Conservation (phyloP, 2,113 vertebrate genomes). For the Blennius ocellaris region DNA sequence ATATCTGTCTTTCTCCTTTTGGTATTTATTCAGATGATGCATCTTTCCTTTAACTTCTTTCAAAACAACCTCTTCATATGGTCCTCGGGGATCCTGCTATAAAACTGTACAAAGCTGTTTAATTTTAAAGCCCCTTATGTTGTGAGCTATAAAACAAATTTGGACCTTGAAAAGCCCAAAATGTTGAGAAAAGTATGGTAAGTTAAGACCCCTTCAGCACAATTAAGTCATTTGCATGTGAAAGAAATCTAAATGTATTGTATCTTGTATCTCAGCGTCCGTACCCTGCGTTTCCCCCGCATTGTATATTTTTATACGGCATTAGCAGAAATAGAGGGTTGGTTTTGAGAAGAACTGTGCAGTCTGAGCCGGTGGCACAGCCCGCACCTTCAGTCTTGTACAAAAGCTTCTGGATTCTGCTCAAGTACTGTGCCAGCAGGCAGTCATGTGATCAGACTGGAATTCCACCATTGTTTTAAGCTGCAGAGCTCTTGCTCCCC, state of each 20-base stretch:
- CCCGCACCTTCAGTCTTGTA: conserved; percentile 63
- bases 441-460: conserved; percentile 80
- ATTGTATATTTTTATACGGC: background rate
- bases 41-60: conserved; percentile 22
- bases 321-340: conserved; percentile 11
- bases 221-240: background rate
- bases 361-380: conserved; percentile 43
- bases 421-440: conserved; percentile 64
- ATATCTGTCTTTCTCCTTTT: conserved; percentile 16
- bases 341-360: conserved; percentile 16
- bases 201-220: conserved; percentile 16
- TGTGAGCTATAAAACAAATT: conserved; percentile 17
- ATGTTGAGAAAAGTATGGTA: conserved; percentile 5
- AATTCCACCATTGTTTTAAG: conserved; percentile 82
- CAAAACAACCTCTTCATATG: background rate
- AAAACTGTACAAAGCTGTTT: conserved; percentile 22
- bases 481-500: conserved; percentile 60
- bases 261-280: background rate
- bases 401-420: conserved; percentile 63
- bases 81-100: conserved; percentile 17
- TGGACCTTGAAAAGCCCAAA: background rate
- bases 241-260: background rate
- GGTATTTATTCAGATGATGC: conserved; percentile 44
- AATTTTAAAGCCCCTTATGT: conserved; percentile 13
- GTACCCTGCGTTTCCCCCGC: background rate